Percentiles rank a stretch among this genome's conserved stretches.
phyloP scores from a whole-genome alignment of 1,140 invertebrate species.

The Eurosta solidaginis region DNA sequence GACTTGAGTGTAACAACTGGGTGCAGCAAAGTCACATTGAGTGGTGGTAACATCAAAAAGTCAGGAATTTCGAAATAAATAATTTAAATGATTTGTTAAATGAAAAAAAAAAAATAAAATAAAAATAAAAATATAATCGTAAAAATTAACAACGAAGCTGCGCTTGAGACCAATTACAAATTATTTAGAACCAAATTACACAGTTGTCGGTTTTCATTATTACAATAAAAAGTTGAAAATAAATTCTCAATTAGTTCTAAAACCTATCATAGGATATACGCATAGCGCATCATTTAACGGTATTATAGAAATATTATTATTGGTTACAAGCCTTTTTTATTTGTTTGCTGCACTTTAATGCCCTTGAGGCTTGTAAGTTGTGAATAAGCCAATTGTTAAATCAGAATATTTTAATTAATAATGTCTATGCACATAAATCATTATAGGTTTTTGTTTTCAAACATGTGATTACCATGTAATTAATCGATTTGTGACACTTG shows the following conservation, averaged over 20 bases:
- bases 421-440: constrained; percentile 21
- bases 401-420: background rate
- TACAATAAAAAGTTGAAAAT: background rate
- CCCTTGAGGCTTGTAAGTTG: background rate
- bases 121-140: no score
- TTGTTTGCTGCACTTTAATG: background rate
- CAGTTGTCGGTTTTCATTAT: background rate
- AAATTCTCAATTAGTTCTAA: background rate
- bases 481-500: background rate
- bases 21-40: background rate
- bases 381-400: background rate
- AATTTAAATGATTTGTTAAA: background rate
- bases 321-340: background rate
- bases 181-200: background rate
- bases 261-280: background rate
- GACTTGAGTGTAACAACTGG: background rate
- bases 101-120: background rate
- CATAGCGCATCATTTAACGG: no score
- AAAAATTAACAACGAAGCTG: no score
- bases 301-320: background rate
- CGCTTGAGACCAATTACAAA: background rate
- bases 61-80: background rate
- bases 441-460: background rate
- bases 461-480: background rate
- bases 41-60: background rate